Evolutionary conservation across 2,113 vertebrate species (phyloP).

Genomic region (Percopsis transmontana): DNA sequence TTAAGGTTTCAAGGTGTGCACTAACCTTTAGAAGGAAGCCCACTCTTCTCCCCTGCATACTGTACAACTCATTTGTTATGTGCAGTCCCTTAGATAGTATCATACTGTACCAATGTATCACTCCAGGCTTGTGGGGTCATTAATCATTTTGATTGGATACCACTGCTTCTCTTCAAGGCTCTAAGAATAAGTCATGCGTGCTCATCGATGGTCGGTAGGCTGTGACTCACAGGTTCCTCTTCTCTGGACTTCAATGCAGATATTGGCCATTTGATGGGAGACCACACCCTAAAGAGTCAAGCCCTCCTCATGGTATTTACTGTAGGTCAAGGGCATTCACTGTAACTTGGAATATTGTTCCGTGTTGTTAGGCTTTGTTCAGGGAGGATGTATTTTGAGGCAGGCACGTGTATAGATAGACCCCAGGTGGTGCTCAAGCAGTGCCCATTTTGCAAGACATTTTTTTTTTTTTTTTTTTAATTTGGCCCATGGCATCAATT

Average conservation of each 20-base stretch:
- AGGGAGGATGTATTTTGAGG: conserved; percentile 3
- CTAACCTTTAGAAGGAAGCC: conserved; percentile 20
- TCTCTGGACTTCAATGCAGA: conserved; percentile 13
- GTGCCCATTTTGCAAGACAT: too few relatives aligned
- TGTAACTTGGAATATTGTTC: neutral
- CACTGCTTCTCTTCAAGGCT: conserved; percentile 7
- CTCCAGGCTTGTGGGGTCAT: neutral
- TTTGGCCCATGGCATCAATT: too few relatives aligned
- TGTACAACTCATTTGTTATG: conserved; percentile 6
- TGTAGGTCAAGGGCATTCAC: neutral
- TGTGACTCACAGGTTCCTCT: neutral
- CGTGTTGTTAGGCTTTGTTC: conserved; percentile 5
- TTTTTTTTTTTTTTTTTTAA: too few relatives aligned
- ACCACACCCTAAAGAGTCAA: neutral
- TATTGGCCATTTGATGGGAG: neutral
- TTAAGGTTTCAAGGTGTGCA: conserved; percentile 9
- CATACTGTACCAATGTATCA: conserved; percentile 5
- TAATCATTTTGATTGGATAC: conserved; percentile 6
- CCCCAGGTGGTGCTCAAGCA: too few relatives aligned
- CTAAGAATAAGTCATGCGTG: neutral
- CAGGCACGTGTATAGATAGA: too few relatives aligned
- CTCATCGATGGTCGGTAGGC: neutral
- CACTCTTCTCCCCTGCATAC: neutral
- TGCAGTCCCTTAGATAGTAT: neutral
- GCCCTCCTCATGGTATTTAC: neutral